Evolutionary conservation across 2,888 invertebrate species (phyloP), one percentile per base, ranked within the genome.

Genomic region (Melolontha melolontha): DNA sequence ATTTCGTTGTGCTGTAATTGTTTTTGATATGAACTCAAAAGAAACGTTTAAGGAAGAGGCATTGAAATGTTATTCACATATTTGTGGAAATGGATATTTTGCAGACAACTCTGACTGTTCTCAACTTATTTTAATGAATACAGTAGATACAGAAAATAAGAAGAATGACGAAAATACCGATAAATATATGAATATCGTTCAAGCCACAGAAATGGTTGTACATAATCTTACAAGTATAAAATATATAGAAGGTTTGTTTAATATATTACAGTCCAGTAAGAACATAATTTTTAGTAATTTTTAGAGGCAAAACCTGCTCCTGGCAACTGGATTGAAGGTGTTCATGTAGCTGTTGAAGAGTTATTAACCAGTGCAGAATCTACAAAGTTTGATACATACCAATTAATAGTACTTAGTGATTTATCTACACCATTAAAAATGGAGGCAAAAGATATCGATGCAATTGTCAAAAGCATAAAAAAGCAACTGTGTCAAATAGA

Each of bases 331-430:
- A 34, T 68, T 2, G 55, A 55, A 54, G 68, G 47, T 4, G n/a
- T 68, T 6, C 40, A 57, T 29, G 40, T 47, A n/a, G 68, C 49
- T 8, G 64, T 49, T 5, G 64, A 68, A n/a, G 49, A 41, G 11
- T 50, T 68, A 27, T 5, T 39, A 14, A 17, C 12, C 10, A 34
- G 29, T 12, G 16, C 50, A 5, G 57, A 55, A 22, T 12, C 39
- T 14, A 51, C 8, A 22, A 10, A 11, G 8, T 55, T 34, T 27
- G 22, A 42, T 22, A 49, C 29, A 2, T 64, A 39, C 14, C 64
- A 64, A 50, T 12, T 68, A 22, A 39, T 68, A 10, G 50, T 68
- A 11, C 27, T 68, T 16, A 68, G 68, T 17, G 68, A 68, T 27
- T 49, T 68, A 16, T 29, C 17, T 17, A 59, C 66, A 5, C 41